Conservation (phyloP, 1,140 invertebrate genomes). For the Alviniconcha marisindica region DNA sequence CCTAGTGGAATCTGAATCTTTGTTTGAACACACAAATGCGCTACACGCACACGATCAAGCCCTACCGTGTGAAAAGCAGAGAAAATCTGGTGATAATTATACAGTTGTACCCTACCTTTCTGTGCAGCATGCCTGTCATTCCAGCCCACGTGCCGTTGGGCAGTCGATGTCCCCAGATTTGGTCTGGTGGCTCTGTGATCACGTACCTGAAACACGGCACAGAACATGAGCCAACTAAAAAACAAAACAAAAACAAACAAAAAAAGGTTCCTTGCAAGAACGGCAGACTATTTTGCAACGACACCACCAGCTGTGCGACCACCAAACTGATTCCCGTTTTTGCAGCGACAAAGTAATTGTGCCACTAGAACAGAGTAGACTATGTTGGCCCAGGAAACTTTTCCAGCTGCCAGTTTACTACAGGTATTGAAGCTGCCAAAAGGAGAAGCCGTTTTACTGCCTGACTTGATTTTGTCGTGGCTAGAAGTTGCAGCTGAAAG, state of each 20-base stretch:
- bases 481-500: too few relatives aligned
- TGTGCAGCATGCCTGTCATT: constrained; percentile 19
- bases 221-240: not conserved
- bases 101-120: not conserved
- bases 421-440: too few relatives aligned
- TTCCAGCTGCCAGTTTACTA: too few relatives aligned
- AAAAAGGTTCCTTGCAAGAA: not conserved
- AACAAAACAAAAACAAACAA: too few relatives aligned
- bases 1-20: too few relatives aligned
- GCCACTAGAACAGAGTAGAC: too few relatives aligned
- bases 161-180: not conserved
- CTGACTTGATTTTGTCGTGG: too few relatives aligned
- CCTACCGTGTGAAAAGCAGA: not conserved
- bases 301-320: not conserved
- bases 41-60: too few relatives aligned
- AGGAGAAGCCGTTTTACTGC: too few relatives aligned
- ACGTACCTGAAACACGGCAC: not conserved
- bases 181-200: not conserved
- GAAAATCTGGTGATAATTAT: not conserved
- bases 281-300: too few relatives aligned
- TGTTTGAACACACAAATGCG: too few relatives aligned
- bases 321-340: not conserved
- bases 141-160: constrained; percentile 14
- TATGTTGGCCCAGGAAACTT: too few relatives aligned
- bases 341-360: not conserved